Conservation (phyloP, 2,797 vertebrate genomes). For the Sebastes itinus region DNA sequence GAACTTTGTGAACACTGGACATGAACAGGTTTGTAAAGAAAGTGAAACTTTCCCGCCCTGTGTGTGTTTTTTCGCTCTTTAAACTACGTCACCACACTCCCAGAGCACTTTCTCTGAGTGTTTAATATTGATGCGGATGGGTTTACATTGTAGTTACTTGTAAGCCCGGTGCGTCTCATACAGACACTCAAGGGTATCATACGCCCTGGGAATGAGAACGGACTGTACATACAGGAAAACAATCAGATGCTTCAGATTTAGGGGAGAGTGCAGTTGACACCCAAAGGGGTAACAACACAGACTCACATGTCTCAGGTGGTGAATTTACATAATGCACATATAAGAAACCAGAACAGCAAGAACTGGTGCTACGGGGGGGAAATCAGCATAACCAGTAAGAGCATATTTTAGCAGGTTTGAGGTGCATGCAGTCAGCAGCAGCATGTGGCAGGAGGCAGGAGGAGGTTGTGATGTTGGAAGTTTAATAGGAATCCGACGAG, state of each 20-base stretch:
- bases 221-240: too few relatives aligned
- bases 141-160: too few relatives aligned
- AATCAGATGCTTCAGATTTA: background rate
- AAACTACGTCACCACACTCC: too few relatives aligned
- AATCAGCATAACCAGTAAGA: background rate
- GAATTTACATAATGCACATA: slow-evolving; percentile 3
- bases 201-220: too few relatives aligned
- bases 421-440: background rate
- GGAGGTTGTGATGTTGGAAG: background rate
- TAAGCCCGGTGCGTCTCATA: too few relatives aligned
- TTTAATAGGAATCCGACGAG: background rate
- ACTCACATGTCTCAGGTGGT: background rate
- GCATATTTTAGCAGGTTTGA: background rate
- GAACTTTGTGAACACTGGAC: too few relatives aligned
- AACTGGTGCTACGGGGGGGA: background rate
- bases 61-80: too few relatives aligned
- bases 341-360: background rate
- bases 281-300: background rate
- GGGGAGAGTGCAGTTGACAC: background rate
- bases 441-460: background rate
- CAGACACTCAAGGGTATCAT: too few relatives aligned
- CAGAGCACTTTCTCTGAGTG: too few relatives aligned
- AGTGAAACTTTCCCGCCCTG: too few relatives aligned
- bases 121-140: too few relatives aligned
- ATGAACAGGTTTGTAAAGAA: too few relatives aligned